phyloP scores from a whole-genome alignment of 2,888 invertebrate genomes.

The Hyppa rectilinea region DNA sequence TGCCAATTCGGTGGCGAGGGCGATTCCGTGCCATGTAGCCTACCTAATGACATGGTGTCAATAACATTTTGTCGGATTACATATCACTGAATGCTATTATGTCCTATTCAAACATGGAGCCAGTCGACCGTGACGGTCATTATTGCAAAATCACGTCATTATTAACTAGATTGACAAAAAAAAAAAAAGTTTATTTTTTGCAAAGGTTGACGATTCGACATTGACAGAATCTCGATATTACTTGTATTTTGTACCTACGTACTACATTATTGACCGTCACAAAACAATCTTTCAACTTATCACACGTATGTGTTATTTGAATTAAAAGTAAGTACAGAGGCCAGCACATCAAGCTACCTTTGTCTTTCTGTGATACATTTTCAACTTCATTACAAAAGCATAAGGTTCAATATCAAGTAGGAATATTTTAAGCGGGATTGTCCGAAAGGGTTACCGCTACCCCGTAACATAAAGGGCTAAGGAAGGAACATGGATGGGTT shows the following conservation, averaged over 20 bases:
- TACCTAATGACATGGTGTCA: slow-evolving; percentile 17
- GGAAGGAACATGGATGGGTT: no score
- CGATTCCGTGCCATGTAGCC: neutral
- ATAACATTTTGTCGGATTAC: slow-evolving; percentile 33
- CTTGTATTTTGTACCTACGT: neutral
- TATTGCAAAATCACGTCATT: slow-evolving; percentile 36
- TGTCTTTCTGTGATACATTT: no score
- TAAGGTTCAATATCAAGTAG: no score
- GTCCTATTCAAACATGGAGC: slow-evolving; percentile 44
- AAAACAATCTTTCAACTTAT: neutral
- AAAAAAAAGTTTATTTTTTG: slow-evolving; percentile 29
- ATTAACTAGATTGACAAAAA: slow-evolving; percentile 46
- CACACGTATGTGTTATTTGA: neutral
- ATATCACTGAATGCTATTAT: slow-evolving; percentile 12
- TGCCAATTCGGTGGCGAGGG: neutral
- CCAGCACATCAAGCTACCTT: no score
- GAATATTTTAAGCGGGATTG: no score
- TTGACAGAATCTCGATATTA: slow-evolving; percentile 31
- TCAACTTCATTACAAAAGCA: no score
- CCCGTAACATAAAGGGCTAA: no score
- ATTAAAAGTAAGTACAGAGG: no score
- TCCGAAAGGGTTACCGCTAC: no score
- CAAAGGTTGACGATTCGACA: slow-evolving; percentile 49
- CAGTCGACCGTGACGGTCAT: slow-evolving; percentile 46
- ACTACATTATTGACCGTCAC: neutral